Percentiles rank a stretch among this genome's conserved stretches.
Evolutionary conservation across 2,888 invertebrate genomes (phyloP).

Genomic region (Molanna angustata): DNA sequence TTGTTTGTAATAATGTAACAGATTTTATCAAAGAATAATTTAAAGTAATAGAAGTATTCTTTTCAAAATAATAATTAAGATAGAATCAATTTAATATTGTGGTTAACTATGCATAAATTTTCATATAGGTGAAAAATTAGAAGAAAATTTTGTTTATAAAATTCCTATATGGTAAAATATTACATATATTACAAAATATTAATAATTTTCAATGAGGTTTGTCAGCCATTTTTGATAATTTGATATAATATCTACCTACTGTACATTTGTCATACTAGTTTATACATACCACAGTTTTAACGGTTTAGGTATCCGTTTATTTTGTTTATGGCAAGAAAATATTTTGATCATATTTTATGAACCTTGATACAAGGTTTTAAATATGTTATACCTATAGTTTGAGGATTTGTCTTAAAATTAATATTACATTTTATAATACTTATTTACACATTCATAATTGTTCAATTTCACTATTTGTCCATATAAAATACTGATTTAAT

Average conservation of each 20-base stretch:
- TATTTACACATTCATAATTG: conserved; percentile 28
- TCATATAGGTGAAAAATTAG: too few relatives aligned
- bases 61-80: too few relatives aligned
- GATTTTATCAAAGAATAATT: too few relatives aligned
- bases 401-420: neutral
- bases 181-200: too few relatives aligned
- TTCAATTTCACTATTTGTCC: conserved; percentile 33
- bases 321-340: conserved; percentile 32
- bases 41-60: too few relatives aligned
- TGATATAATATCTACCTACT: conserved; percentile 24
- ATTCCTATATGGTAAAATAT: too few relatives aligned
- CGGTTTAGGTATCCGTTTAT: conserved; percentile 4
- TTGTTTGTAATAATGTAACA: too few relatives aligned
- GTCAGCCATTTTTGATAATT: conserved; percentile 15
- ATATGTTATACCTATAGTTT: neutral
- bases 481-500: conserved; percentile 21
- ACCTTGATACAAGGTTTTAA: conserved; percentile 32
- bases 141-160: too few relatives aligned
- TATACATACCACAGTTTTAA: neutral
- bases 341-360: conserved; percentile 9
- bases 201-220: conserved; percentile 21
- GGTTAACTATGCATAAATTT: too few relatives aligned
- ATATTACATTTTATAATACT: conserved; percentile 19
- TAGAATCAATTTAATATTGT: too few relatives aligned
- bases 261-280: conserved; percentile 24